Base-by-base conservation (phyloP, 2,888 invertebrate species). In the Calameuta filiformis region DNA sequence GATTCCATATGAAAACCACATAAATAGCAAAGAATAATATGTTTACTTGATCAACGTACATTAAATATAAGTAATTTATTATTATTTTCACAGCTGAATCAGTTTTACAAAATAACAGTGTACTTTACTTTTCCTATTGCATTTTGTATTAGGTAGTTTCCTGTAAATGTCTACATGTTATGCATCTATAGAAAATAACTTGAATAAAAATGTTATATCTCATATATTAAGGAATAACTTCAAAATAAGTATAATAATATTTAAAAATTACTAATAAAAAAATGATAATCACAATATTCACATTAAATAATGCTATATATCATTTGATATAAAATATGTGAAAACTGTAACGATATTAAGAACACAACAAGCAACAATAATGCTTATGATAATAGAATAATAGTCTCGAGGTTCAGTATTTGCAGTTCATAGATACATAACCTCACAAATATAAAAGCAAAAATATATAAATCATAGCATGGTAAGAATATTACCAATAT, bases 321-420 rank as follows among this genome's bases (percentile, higher is more conserved):
- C 2, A 56, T 56, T 23, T 23, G 23, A 23, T 9, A 23, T 56
- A 56, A 56, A 23, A 56, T 56, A 56, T 56, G 40, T 56, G 15
- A 56, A 56, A 15, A 56, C 40, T 56, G 4, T 15, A 23, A 56
- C 6, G 23, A 56, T 56, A 56, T 56, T 4, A 56, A 56, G 9
- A 56, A 56, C 2, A 56, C 6, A 56, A 40, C 40, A 40, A 56
- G 23, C 12, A 75, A 31, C 23, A 75, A n/a, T 75, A 4, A 30
- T 31, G 75, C 75, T 35, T 30, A 73, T 4, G 75, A 75, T 75
- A 12, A 34, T 71, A 12, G 12, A 40, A 75, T 75, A 31, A 34
- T 23, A 73, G 9, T 71, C 15, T 76, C 6, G 6, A 40, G 6
- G 6, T 40, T 40, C 23, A 40, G 15, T 40, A 6, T 23, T 56